Evolutionary conservation across 2,113 vertebrate genomes (phyloP).

Genomic region (Elaphurus davidianus): DNA sequence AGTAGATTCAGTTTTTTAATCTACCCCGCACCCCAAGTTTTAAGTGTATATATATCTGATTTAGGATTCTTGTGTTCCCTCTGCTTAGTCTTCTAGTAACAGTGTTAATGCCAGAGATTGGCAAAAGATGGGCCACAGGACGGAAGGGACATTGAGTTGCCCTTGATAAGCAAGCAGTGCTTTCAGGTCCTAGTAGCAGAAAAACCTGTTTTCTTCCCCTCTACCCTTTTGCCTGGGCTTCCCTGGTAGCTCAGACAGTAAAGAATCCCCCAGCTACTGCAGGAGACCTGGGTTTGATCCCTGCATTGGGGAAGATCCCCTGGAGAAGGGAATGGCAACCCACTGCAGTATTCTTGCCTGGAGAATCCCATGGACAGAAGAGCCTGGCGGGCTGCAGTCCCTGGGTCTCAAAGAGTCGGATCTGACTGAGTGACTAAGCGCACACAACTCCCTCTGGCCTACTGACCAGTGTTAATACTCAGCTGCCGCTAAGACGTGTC

Average conservation of each 20-base stretch:
- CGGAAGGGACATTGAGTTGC: neutral
- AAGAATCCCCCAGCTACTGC: neutral
- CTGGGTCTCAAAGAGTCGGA: neutral
- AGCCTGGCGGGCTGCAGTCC: neutral
- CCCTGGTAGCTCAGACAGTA: neutral
- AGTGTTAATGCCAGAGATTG: neutral
- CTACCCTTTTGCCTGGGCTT: neutral
- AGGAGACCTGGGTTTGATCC: neutral
- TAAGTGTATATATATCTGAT: neutral
- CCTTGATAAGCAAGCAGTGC: neutral
- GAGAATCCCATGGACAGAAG: neutral
- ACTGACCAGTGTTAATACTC: neutral
- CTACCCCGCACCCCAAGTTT: neutral
- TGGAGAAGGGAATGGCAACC: neutral
- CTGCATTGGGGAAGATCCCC: neutral
- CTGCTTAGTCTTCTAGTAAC: neutral
- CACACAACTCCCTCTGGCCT: neutral
- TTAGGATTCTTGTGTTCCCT: neutral
- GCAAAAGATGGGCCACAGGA: neutral
- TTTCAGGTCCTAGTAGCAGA: neutral
- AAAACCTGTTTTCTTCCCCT: neutral
- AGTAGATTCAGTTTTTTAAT: neutral
- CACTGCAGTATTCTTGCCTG: neutral
- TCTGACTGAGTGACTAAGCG: neutral
- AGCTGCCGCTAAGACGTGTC: neutral